These are phyloP conservation scores for Cephus runcator DNA, from an alignment of 2,888 invertebrate species.

Conservation along the genomic window DNA sequence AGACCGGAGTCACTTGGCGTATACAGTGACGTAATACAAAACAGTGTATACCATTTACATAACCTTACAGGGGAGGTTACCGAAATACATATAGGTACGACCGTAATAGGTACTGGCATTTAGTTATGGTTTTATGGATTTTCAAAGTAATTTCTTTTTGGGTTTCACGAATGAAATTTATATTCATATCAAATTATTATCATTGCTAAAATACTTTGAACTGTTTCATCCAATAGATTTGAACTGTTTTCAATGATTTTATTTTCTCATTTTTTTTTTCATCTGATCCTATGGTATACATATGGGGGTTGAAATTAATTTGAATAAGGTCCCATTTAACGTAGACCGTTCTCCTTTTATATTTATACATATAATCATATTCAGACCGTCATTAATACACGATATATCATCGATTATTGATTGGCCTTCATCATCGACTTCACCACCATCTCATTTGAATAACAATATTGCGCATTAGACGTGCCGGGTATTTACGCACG, in stretches of 20 bases:
- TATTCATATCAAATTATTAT: not conserved
- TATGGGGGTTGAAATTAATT: not conserved
- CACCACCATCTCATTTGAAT: conserved; percentile 50
- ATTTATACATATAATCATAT: conserved; percentile 47
- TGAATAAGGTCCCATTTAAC: not conserved
- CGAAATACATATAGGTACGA: not conserved
- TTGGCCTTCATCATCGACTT: conserved; percentile 16
- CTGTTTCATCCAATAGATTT: too few relatives aligned
- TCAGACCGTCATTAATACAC: conserved; percentile 43
- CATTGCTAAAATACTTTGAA: not conserved
- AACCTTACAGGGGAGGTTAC: conserved; percentile 32
- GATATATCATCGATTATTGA: conserved; percentile 47
- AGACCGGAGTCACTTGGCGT: conserved; percentile 27
- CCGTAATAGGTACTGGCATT: conserved; percentile 22
- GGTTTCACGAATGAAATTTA: not conserved
- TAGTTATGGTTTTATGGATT: conserved; percentile 29
- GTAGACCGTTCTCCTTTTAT: not conserved
- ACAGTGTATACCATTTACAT: conserved; percentile 43
- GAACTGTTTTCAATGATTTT: not conserved
- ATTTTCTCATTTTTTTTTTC: not conserved
- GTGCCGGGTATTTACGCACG: not conserved
- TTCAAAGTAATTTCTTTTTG: conserved; percentile 9
- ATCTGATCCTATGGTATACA: not conserved
- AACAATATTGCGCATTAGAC: conserved; percentile 44
- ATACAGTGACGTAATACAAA: conserved; percentile 39